Conservation (phyloP, 2,113 vertebrate genomes). For the Isichthys henryi region DNA sequence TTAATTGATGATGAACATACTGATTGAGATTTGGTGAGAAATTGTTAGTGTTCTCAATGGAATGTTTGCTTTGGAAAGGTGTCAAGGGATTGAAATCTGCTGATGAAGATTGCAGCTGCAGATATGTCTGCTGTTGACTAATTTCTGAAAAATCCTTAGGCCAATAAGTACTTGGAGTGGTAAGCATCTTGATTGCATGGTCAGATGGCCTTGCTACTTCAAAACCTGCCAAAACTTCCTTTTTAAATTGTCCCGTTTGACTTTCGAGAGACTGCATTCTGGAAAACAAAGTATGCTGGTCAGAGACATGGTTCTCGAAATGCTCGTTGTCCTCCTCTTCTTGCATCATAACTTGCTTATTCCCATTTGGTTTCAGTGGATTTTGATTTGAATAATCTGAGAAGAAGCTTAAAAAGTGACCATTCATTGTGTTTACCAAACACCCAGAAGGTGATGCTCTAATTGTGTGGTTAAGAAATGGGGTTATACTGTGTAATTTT, state of each 20-base stretch:
- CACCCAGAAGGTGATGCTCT: slow-evolving; percentile 20
- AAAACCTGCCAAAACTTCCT: slow-evolving; percentile 35
- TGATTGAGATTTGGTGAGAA: slow-evolving; percentile 29
- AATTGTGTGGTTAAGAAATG: slow-evolving; percentile 32
- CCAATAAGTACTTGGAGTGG: slow-evolving; percentile 23
- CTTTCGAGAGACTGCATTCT: slow-evolving; percentile 29
- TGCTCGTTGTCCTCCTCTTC: slow-evolving; percentile 41
- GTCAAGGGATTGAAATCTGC: slow-evolving; percentile 26
- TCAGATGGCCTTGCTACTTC: slow-evolving; percentile 34
- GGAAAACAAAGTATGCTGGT: slow-evolving; percentile 39
- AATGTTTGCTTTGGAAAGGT: slow-evolving; percentile 38
- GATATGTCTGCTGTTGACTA: slow-evolving; percentile 30
- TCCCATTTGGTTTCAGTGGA: slow-evolving; percentile 23
- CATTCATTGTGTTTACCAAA: slow-evolving; percentile 33
- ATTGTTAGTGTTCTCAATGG: slow-evolving; percentile 31
- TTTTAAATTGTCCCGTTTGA: slow-evolving; percentile 34
- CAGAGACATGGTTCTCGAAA: slow-evolving; percentile 37
- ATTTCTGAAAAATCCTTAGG: slow-evolving; percentile 36
- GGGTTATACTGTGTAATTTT: slow-evolving; percentile 27
- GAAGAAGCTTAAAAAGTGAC: slow-evolving; percentile 31
- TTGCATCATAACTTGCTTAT: slow-evolving; percentile 33
- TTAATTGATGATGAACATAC: slow-evolving; percentile 33
- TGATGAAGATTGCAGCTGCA: slow-evolving; percentile 28
- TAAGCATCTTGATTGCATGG: slow-evolving; percentile 23
- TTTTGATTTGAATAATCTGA: slow-evolving; percentile 29